Conservation (phyloP, 1,140 invertebrate species). For the Drosophila nebulosa region DNA sequence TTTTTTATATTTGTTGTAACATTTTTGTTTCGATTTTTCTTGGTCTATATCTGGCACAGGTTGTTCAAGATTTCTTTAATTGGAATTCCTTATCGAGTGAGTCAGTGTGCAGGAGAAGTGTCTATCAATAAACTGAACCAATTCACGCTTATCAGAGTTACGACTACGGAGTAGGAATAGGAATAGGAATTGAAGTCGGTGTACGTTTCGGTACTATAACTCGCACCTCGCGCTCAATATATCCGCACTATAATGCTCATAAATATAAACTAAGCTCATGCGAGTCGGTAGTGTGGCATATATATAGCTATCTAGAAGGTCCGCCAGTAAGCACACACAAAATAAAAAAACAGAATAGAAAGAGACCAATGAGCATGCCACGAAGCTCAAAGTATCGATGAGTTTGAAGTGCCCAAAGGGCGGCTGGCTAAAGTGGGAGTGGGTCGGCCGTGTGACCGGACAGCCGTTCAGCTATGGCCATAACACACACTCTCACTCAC, state of each 20-base stretch:
- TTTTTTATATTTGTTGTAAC: conserved; percentile 19
- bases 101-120: not conserved
- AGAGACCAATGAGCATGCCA: conserved; percentile 70
- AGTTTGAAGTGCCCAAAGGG: conserved; percentile 60
- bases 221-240: conserved; percentile 66
- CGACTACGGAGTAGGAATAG: conserved; percentile 29
- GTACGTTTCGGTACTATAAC: conserved; percentile 19
- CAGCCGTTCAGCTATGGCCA: conserved; percentile 60
- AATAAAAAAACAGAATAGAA: conserved; percentile 24
- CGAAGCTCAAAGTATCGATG: conserved; percentile 72
- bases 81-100: conserved; percentile 36
- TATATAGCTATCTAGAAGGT: conserved; percentile 41
- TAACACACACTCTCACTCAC: conserved; percentile 35
- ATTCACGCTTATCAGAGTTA: conserved; percentile 4
- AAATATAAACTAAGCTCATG: conserved; percentile 80
- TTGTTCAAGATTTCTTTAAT: conserved; percentile 31
- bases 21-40: not conserved
- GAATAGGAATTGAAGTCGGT: no score
- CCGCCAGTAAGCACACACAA: conserved; percentile 36
- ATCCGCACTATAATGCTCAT: conserved; percentile 81
- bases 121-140: not conserved
- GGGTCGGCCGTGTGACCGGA: conserved; percentile 62
- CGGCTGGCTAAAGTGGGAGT: not conserved
- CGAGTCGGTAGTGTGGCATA: conserved; percentile 42
- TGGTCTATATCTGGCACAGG: conserved; percentile 36